phyloP scores from a whole-genome alignment of 2,113 vertebrate genomes.

The Catharus fuscescens region DNA sequence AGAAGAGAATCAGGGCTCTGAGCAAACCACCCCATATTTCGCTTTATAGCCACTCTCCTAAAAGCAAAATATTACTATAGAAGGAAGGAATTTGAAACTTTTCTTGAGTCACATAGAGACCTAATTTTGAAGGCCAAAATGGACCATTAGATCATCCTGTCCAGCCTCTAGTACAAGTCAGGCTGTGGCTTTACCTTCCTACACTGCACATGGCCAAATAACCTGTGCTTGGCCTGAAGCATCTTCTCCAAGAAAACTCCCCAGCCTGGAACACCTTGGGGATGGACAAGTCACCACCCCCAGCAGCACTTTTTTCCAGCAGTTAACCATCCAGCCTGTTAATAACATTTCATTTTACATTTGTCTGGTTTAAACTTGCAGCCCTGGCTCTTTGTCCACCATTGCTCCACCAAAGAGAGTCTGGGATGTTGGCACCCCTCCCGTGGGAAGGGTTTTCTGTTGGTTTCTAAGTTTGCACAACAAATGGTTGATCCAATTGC shows the following conservation, averaged over 20 bases:
- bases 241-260: neutral
- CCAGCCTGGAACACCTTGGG: neutral
- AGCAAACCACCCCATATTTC: neutral
- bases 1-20: neutral
- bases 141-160: neutral
- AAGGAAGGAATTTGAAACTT: conserved; percentile 16
- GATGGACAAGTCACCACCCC: neutral
- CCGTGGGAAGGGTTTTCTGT: neutral
- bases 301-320: neutral
- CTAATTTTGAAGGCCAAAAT: neutral
- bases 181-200: neutral
- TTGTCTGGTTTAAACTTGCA: neutral
- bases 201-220: neutral
- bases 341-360: neutral
- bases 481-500: neutral
- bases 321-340: neutral
- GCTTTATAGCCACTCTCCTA: neutral
- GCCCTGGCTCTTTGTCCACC: neutral
- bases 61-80: neutral
- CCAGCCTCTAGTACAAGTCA: neutral
- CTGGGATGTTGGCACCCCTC: neutral
- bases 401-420: neutral
- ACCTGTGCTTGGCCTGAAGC: neutral
- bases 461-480: neutral
- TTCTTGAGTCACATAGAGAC: neutral